Conservation (phyloP, 2,113 vertebrate genomes). For the Pipa parva region DNA sequence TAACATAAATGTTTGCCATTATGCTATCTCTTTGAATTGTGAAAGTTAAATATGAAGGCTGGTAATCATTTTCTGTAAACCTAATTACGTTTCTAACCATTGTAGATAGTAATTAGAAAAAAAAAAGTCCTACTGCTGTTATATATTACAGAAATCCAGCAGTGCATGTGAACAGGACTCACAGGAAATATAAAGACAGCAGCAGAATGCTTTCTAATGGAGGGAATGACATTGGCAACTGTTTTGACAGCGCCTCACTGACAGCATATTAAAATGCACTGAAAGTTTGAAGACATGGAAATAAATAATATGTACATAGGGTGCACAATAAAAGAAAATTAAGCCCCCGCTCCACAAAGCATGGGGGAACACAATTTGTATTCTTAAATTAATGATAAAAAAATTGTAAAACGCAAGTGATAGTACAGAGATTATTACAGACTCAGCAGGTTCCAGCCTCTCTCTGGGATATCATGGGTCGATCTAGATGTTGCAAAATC, state of each 20-base stretch:
- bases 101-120: slow-evolving; percentile 19
- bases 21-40: neutral
- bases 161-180: slow-evolving; percentile 15
- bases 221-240: neutral
- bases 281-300: no score
- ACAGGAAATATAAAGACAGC: slow-evolving; percentile 8
- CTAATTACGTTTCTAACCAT: slow-evolving; percentile 24
- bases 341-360: no score
- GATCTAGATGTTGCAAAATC: no score
- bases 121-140: slow-evolving; percentile 17
- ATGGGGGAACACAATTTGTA: no score
- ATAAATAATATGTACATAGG: no score
- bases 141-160: slow-evolving; percentile 29
- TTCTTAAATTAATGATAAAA: no score
- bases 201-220: neutral
- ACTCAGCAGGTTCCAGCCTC: no score
- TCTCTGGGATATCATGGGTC: no score
- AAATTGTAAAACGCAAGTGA: no score
- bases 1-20: slow-evolving; percentile 2
- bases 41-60: slow-evolving; percentile 25
- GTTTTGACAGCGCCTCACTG: neutral
- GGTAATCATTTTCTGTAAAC: slow-evolving; percentile 24
- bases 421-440: no score
- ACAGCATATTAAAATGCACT: neutral
- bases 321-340: no score